phyloP scores from a whole-genome alignment of 2,888 invertebrate species.

The Brachypterus glaber region DNA sequence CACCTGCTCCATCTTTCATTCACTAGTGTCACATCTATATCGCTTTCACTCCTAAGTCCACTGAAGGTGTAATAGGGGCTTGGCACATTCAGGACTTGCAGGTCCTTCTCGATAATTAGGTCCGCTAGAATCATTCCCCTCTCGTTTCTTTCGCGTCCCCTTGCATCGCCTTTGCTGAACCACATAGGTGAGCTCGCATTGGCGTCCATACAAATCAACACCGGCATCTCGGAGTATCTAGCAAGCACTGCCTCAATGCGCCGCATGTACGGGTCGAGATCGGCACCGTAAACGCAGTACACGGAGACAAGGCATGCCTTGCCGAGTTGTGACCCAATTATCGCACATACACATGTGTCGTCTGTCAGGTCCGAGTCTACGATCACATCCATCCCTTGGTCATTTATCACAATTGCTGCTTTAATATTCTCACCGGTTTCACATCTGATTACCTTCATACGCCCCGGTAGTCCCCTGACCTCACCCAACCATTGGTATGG shows the following conservation, averaged over 20 bases:
- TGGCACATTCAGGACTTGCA: too few relatives aligned
- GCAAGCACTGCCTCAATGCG: not conserved
- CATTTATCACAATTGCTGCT: not conserved
- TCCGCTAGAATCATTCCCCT: not conserved
- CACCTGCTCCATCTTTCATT: not conserved
- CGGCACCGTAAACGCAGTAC: not conserved
- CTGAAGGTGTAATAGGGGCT: not conserved
- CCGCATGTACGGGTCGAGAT: not conserved
- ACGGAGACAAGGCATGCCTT: too few relatives aligned
- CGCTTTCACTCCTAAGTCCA: not conserved
- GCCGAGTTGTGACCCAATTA: too few relatives aligned
- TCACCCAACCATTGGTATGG: not conserved
- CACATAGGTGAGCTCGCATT: not conserved
- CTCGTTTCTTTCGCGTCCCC: not conserved
- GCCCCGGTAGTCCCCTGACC: not conserved
- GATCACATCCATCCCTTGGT: too few relatives aligned
- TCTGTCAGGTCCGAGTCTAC: too few relatives aligned
- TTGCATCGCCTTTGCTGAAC: not conserved
- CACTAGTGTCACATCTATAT: not conserved
- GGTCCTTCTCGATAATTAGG: not conserved
- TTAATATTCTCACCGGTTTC: not conserved
- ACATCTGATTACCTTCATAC: not conserved
- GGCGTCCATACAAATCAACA: not conserved
- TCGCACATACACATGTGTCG: too few relatives aligned
- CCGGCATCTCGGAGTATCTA: not conserved